Evolutionary conservation across 2,888 invertebrate genomes (phyloP).

Genomic region (Frankliniella intonsa): DNA sequence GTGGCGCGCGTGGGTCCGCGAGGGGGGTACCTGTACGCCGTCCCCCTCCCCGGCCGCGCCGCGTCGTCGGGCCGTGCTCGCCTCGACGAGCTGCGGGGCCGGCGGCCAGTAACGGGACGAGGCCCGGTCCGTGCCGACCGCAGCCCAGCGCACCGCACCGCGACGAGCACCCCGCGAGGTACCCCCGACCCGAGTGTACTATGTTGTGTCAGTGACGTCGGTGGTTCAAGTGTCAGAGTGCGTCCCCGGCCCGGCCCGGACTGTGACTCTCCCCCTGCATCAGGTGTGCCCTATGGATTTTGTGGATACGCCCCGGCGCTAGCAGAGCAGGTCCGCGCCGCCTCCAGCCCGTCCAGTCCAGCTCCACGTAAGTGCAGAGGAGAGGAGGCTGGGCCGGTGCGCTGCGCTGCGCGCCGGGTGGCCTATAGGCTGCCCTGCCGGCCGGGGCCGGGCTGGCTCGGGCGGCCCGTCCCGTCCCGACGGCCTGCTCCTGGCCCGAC

Average conservation of each 20-base stretch:
- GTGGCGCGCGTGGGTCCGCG: background rate
- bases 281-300: slow-evolving; percentile 9
- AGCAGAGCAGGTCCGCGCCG: background rate
- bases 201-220: background rate
- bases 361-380: background rate
- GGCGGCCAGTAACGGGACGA: slow-evolving; percentile 9
- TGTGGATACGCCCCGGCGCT: slow-evolving; percentile 4
- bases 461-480: no score
- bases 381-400: background rate
- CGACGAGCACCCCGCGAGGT: background rate
- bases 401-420: background rate
- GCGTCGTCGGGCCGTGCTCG: background rate
- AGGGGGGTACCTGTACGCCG: background rate
- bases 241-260: background rate
- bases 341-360: background rate
- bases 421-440: background rate
- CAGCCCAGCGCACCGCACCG: background rate
- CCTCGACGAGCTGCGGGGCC: no score
- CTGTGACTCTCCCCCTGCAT: background rate
- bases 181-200: background rate
- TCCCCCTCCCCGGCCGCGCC: slow-evolving; percentile 29
- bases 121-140: background rate
- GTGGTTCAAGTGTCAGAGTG: background rate
- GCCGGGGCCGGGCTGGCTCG: no score
- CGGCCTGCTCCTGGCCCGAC: no score